Evolutionary conservation across 2,888 invertebrate genomes (phyloP), one percentile per base, ranked within the genome.

Genomic region (Fragum sueziense): DNA sequence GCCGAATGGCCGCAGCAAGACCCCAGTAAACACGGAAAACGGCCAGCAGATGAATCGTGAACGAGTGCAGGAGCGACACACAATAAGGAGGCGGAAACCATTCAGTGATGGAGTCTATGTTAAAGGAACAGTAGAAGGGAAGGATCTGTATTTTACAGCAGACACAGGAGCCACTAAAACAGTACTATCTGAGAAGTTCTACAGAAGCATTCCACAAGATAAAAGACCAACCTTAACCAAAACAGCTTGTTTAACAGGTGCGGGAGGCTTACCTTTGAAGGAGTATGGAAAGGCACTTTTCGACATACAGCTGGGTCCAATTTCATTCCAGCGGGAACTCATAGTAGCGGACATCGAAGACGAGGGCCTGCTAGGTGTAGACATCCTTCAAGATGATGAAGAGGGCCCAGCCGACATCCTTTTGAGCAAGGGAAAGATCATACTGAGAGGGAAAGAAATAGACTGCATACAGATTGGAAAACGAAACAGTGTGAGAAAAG

Each of bases 261-360:
- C 52, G 17, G 33, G 54, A 7, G 70, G 70, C 17, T 20, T 34
- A 22, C 52, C 54, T 20, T 31, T 70, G 6, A 52, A 54, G 20
- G 70, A 70, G 33, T n/a, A 27, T 7, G 54, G 70, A 22, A 70
- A 70, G 17, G 70, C 31, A 51, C 31, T 29, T 7, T 70, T 70
- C n/a, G 31, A 29, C 47, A 47, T 6, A 2, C 1, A 47, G 47
- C 47, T 47, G 6, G 47, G 47, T 1, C 47, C 47, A 20, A n/a
- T 47, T 6, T 62, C 47, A 7, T 47, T 78, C 7, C n/a, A 20
- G 2, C 29, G 51, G 3, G 73, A 82, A 54, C 34, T 70, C 4
- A 52, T 73, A 33, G 76, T 82, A 33, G 79, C 82, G 11, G 71
- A 76, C 7, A 76, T 82, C 47, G 74, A 79, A 17, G 76, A 82